Evolutionary conservation across 2,797 vertebrate species (phyloP).

Genomic region (Carapus acus): DNA sequence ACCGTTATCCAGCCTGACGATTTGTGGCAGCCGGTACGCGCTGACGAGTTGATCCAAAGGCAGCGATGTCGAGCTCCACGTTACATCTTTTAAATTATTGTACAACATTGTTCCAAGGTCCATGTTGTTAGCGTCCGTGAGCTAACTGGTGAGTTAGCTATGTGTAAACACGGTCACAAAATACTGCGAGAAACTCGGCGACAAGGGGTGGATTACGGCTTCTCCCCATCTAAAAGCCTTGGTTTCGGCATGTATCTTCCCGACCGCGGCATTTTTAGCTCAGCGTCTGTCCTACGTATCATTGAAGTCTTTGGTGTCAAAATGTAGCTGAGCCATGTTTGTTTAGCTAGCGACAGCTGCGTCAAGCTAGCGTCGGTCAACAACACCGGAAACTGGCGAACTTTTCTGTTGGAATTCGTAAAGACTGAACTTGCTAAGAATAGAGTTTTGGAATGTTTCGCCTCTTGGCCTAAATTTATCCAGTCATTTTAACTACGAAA

Average conservation of each 20-base stretch:
- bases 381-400: conserved; percentile 36
- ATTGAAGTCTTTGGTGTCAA: conserved; percentile 20
- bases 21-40: conserved; percentile 87
- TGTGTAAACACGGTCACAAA: conserved; percentile 53
- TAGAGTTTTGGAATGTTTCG: too few species aligned
- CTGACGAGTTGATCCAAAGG: conserved; percentile 89
- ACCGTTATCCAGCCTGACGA: conserved; percentile 89
- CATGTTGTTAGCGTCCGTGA: conserved; percentile 74
- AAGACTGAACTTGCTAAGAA: too few species aligned
- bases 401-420: conserved; percentile 39
- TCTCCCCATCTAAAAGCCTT: conserved; percentile 18
- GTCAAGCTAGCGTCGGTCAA: conserved; percentile 10
- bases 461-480: too few species aligned
- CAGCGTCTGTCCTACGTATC: conserved; percentile 30
- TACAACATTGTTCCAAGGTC: conserved; percentile 84
- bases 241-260: conserved; percentile 9
- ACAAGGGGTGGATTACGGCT: neutral
- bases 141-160: conserved; percentile 46
- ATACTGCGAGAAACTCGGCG: conserved; percentile 23
- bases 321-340: conserved; percentile 60
- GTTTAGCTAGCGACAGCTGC: conserved; percentile 49
- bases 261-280: conserved; percentile 18
- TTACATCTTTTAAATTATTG: conserved; percentile 88
- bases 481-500: too few species aligned
- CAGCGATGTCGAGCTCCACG: conserved; percentile 87